Evolutionary conservation across 1,140 invertebrate genomes (phyloP).

Genomic region (Arctopsyche grandis): DNA sequence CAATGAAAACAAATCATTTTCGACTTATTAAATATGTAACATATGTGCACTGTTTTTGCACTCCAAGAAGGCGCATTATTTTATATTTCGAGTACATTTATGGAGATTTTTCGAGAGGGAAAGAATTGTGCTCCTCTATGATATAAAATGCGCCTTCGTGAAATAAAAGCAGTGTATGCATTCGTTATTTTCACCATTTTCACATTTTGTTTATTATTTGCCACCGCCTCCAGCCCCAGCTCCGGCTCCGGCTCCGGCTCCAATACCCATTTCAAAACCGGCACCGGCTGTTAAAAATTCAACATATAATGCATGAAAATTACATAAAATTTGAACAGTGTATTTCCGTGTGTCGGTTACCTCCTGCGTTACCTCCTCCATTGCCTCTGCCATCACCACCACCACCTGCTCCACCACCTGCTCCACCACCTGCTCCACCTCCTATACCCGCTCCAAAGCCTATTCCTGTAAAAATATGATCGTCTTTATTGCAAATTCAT

Average conservation of each 20-base stretch:
- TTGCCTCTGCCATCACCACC: neutral
- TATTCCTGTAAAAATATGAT: too few relatives aligned
- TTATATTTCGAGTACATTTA: too few relatives aligned
- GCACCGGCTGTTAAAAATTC: slow-evolving; percentile 6
- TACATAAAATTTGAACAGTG: too few relatives aligned
- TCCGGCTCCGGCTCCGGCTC: slow-evolving; percentile 33
- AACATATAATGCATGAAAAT: neutral
- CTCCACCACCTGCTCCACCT: slow-evolving; percentile 1
- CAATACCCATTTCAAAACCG: slow-evolving; percentile 37
- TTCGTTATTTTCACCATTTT: neutral
- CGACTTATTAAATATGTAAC: too few relatives aligned
- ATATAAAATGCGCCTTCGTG: too few relatives aligned
- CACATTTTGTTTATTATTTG: neutral
- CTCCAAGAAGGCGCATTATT: too few relatives aligned
- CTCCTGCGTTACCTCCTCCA: neutral
- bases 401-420: slow-evolving; percentile 21
- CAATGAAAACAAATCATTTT: too few relatives aligned
- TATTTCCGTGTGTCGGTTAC: too few relatives aligned
- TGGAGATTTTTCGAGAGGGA: too few relatives aligned
- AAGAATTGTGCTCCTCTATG: too few relatives aligned
- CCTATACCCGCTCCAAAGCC: slow-evolving; percentile 17
- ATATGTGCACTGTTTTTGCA: too few relatives aligned
- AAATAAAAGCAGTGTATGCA: neutral
- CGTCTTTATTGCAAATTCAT: neutral
- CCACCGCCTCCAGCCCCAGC: slow-evolving; percentile 35